Percentiles rank a stretch among this genome's conserved stretches.
These are phyloP conservation scores for Scaptomyza parva DNA, from an alignment of 2,888 invertebrate genomes.

Conservation along the genomic window DNA sequence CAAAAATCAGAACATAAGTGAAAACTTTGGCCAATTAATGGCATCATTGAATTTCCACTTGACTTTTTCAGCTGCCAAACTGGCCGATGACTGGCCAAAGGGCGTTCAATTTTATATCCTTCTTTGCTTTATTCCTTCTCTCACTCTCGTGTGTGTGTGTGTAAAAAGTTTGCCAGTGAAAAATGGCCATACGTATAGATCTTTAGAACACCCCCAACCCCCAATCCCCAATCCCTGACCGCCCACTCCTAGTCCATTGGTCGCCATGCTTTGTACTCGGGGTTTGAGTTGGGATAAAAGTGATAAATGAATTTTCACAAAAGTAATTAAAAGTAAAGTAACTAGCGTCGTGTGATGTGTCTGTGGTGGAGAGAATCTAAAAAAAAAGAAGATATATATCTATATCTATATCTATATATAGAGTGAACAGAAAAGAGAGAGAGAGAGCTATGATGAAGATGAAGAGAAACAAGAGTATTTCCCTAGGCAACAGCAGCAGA, in stretches of 20 bases:
- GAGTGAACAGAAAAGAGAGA: not conserved
- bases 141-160: slow-evolving; percentile 12
- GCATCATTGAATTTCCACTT: slow-evolving; percentile 82
- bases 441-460: not conserved
- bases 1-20: slow-evolving; percentile 80
- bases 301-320: slow-evolving; percentile 81
- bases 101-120: slow-evolving; percentile 78
- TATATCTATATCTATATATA: too few species aligned
- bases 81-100: slow-evolving; percentile 79
- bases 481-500: slow-evolving; percentile 40
- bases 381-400: too few species aligned
- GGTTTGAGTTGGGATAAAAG: slow-evolving; percentile 78
- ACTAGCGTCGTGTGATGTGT: slow-evolving; percentile 80
- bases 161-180: slow-evolving; percentile 75
- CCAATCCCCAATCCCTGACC: too few species aligned
- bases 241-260: slow-evolving; percentile 29
- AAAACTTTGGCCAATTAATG: slow-evolving; percentile 82
- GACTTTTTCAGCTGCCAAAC: slow-evolving; percentile 80
- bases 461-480: slow-evolving; percentile 7
- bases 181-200: slow-evolving; percentile 74
- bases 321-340: slow-evolving; percentile 81
- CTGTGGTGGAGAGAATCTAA: slow-evolving; percentile 42
- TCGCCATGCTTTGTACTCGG: slow-evolving; percentile 45
- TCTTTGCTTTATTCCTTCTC: slow-evolving; percentile 4
- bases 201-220: too few species aligned